Percentiles rank a stretch among this genome's conserved stretches.
phyloP scores from a whole-genome alignment of 2,797 vertebrate species.

The Falco concolor region DNA sequence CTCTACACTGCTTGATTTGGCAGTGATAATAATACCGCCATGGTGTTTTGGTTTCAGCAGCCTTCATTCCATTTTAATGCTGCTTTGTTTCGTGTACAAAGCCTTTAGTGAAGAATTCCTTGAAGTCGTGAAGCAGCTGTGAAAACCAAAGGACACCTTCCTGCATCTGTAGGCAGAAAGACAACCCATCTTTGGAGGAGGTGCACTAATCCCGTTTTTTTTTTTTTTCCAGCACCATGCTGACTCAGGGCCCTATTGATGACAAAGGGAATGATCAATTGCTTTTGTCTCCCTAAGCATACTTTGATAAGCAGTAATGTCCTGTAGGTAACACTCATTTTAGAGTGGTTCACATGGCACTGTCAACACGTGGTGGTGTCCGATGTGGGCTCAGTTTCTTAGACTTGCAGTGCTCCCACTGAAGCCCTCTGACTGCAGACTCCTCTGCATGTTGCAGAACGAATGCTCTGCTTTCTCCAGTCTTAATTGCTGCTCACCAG shows the following conservation, averaged over 20 bases:
- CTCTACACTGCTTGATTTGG: neutral
- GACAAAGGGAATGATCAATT: neutral
- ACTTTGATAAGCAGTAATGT: neutral
- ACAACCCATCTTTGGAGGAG: neutral
- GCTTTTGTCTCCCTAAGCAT: neutral
- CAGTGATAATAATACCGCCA: neutral
- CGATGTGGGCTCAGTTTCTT: neutral
- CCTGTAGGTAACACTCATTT: neutral
- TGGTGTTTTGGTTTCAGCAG: neutral
- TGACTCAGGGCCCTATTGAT: neutral
- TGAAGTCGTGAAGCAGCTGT: neutral
- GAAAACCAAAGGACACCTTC: neutral
- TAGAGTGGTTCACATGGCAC: neutral
- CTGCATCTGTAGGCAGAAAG: neutral
- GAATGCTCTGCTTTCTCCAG: neutral
- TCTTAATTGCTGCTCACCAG: neutral
- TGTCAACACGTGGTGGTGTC: no score
- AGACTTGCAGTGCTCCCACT: accelerated
- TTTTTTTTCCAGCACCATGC: neutral
- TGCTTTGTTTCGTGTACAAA: neutral
- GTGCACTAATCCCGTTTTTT: neutral
- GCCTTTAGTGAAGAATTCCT: neutral
- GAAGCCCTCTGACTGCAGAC: neutral
- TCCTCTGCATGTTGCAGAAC: neutral
- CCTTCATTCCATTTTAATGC: neutral